Percentiles rank a stretch among this genome's conserved stretches.
Evolutionary conservation across 35 echinoderm and acorn worm species (phyloP).

Genomic region (Chiridota heheva): DNA sequence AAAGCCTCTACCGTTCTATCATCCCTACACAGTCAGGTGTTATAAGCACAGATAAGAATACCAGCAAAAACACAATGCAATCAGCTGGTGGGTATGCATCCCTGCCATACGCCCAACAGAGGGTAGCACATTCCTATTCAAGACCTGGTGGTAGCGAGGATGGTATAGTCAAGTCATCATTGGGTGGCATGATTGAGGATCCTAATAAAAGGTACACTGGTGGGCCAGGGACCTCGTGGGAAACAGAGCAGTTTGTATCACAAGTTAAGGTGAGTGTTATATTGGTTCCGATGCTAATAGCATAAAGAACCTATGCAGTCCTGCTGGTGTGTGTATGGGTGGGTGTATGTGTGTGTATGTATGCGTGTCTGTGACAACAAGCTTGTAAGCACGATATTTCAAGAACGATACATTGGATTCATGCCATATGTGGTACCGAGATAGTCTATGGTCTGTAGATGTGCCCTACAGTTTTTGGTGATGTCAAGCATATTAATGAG

Average conservation of each 20-base stretch:
- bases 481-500: no score
- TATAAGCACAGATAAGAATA: slow-evolving; percentile 28
- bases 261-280: slow-evolving; percentile 37
- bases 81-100: slow-evolving; percentile 30
- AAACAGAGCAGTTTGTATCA: slow-evolving; percentile 56
- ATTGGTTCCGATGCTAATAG: no score
- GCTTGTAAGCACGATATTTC: not conserved
- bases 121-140: slow-evolving; percentile 32
- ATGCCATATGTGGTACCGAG: not conserved
- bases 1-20: slow-evolving; percentile 41
- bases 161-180: slow-evolving; percentile 34
- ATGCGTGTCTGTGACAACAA: not conserved
- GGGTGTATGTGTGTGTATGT: not conserved
- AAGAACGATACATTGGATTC: not conserved
- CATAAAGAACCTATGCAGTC: no score
- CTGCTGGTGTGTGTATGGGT: not conserved
- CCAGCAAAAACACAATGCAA: slow-evolving; percentile 20
- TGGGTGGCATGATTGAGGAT: slow-evolving; percentile 69
- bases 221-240: slow-evolving; percentile 49
- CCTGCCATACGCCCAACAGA: slow-evolving; percentile 47
- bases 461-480: no score
- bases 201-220: slow-evolving; percentile 57
- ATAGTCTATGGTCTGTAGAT: no score
- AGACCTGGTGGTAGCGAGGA: slow-evolving; percentile 34
- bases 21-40: slow-evolving; percentile 40